Evolutionary conservation across 2,113 vertebrate species (phyloP).

Genomic region (Cepphus grylle): DNA sequence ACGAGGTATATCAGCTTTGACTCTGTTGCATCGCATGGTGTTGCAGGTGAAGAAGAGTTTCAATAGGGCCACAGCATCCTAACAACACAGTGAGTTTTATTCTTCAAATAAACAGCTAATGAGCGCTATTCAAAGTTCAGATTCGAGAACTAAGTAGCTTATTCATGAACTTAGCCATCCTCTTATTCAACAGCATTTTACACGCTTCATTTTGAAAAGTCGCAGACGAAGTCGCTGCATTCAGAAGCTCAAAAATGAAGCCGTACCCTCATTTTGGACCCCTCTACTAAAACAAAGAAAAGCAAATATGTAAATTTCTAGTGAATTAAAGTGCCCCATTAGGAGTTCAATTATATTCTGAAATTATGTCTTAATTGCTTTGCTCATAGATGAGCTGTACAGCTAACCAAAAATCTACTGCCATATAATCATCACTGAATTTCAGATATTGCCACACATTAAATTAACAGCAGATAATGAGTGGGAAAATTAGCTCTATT

Average conservation of each 20-base stretch:
- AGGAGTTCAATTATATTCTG: constrained; percentile 53
- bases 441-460: constrained; percentile 37
- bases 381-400: constrained; percentile 29
- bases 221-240: neutral
- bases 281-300: neutral
- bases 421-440: constrained; percentile 23
- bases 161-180: neutral
- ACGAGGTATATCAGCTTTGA: neutral
- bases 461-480: constrained; percentile 55
- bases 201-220: neutral
- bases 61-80: neutral
- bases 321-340: constrained; percentile 11
- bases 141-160: neutral
- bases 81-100: neutral
- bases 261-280: neutral
- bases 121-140: neutral
- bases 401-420: constrained; percentile 42
- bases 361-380: constrained; percentile 62
- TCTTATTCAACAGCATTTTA: neutral
- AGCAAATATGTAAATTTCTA: constrained; percentile 32
- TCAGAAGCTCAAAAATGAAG: constrained; percentile 7
- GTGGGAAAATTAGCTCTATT: constrained; percentile 32
- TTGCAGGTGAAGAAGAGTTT: neutral
- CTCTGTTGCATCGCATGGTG: no score
- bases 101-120: neutral